Conservation (phyloP, 2,888 invertebrate species). For the Nomada hirtipes region DNA sequence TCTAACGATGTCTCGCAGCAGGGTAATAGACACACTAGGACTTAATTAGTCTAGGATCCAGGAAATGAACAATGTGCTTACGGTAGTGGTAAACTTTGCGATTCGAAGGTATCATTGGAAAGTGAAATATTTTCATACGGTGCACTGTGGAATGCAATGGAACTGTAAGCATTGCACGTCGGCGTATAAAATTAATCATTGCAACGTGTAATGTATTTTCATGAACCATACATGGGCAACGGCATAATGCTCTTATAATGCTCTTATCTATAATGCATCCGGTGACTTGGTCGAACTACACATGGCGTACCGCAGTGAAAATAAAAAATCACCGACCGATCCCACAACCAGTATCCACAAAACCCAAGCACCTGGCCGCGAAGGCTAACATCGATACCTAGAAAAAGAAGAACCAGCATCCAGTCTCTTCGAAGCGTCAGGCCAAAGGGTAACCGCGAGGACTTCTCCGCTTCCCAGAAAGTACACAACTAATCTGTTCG, state of each 20-base stretch:
- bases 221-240: neutral
- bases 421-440: too few species aligned
- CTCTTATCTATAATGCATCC: constrained; percentile 24
- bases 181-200: constrained; percentile 57
- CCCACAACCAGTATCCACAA: neutral
- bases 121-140: constrained; percentile 52
- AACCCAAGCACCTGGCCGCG: too few species aligned
- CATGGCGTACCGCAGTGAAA: neutral
- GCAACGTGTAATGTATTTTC: constrained; percentile 53
- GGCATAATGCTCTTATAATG: constrained; percentile 21
- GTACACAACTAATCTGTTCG: neutral
- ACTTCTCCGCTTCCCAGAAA: neutral
- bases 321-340: constrained; percentile 2
- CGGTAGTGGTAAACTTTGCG: constrained; percentile 2
- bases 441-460: too few species aligned
- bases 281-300: neutral
- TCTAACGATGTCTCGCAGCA: neutral
- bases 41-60: neutral
- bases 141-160: constrained; percentile 24
- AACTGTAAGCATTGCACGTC: constrained; percentile 4
- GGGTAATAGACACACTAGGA: neutral
- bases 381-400: too few species aligned
- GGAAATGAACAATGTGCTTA: constrained; percentile 8
- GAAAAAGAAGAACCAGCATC: neutral
- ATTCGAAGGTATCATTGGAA: constrained; percentile 30